Evolutionary conservation across 2,888 invertebrate genomes (phyloP), one percentile per base, ranked within the genome.

Genomic region (Thera obeliscata): DNA sequence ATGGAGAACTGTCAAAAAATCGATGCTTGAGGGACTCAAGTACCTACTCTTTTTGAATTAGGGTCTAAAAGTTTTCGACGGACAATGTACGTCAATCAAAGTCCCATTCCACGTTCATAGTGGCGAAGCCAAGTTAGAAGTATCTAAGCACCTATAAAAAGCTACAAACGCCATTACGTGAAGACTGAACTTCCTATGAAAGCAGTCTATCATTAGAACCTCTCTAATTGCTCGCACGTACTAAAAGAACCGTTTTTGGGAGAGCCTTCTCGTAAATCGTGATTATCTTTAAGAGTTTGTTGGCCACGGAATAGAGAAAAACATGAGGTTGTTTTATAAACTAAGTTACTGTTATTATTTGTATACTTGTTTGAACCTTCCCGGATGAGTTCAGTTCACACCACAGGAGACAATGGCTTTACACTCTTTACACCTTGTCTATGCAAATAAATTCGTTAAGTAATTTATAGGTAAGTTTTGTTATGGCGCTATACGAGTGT

Each of bases 211-310:
- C 88, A 90, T 90, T 88, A 88, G 81, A 82, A 76, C 76, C 78
- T 75, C 76, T 77, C 84, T 90, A 90, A 91, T 90, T 90, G 87
- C 87, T 85, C 79, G 74, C 86, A 85, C 86, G 87, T 85, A 82
- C 77, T 80, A 81, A 83, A 84, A 83, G 84, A 87, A 87, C 82
- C 85, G 84, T 87, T 87, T 73, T 81, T 82, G 76, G 78, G 82
- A 87, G 84, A 88, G 85, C 84, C 81, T 82, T 57, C 63, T 86
- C 85, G 92, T 93, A 93, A 93, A 93, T 93, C 90, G 88, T 91
- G 91, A 93, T 93, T 93, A 93, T 90, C 90, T 91, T 89, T 89
- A 89, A 93, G 91, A 90, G 90, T 82, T 85, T 48, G 86, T 84
- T 83, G 57, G 49, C 43, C 59, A 41, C 11, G 66, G 57, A 69